phyloP scores from a whole-genome alignment of 1,140 invertebrate genomes.

The Ceratina calcarata region DNA sequence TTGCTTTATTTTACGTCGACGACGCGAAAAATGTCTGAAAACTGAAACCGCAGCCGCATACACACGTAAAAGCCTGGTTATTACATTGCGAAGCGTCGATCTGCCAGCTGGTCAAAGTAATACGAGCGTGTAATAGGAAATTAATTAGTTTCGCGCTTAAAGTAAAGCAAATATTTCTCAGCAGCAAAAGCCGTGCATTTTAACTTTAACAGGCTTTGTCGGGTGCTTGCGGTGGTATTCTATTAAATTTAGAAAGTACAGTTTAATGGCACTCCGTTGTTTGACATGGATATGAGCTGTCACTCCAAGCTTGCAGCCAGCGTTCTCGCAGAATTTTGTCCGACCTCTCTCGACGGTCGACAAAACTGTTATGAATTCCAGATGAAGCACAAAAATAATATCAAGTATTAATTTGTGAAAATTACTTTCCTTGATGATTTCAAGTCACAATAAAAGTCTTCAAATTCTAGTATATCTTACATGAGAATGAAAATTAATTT shows the following conservation, averaged over 20 bases:
- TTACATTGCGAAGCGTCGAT: not conserved
- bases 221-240: conserved; percentile 5
- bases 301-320: conserved; percentile 27
- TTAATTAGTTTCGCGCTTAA: conserved; percentile 23
- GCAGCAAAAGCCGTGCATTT: not conserved
- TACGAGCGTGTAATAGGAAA: not conserved
- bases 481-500: not conserved
- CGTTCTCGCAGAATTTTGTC: not conserved
- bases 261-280: conserved; percentile 19
- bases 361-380: not conserved
- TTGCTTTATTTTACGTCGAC: not conserved
- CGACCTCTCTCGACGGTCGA: not conserved
- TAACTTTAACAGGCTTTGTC: conserved; percentile 7
- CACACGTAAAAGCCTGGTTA: not conserved
- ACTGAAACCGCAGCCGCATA: not conserved
- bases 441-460: not conserved
- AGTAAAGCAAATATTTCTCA: conserved; percentile 27
- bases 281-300: conserved; percentile 54
- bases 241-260: conserved; percentile 29
- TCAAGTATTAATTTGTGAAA: not conserved
- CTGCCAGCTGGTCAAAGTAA: too few relatives aligned
- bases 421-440: not conserved
- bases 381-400: not conserved
- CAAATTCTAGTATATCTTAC: not conserved
- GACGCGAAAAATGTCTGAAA: too few relatives aligned